A percentile compares a stretch with the other conserved stretches of the same genome.
Evolutionary conservation across 53 echinoderm and acorn worm genomes (phyloP).

Genomic region (Paracentrotus lividus): DNA sequence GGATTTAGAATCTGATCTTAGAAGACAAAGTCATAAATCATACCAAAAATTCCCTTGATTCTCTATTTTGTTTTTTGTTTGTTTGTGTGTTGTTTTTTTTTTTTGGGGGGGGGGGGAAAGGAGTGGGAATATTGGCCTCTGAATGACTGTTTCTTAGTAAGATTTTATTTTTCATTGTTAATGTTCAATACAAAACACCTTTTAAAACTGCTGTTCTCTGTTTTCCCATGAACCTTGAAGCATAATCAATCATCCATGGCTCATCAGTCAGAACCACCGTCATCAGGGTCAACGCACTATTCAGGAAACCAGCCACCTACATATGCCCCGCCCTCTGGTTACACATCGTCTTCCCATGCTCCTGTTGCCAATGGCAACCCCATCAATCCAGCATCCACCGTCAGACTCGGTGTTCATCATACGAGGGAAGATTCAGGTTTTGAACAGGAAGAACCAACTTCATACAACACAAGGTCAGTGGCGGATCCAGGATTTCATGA

Average conservation of each 20-base stretch:
- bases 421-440: constrained; percentile 83
- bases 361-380: constrained; percentile 54
- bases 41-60: too few relatives aligned
- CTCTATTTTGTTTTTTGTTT: too few relatives aligned
- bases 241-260: constrained; percentile 22
- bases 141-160: too few relatives aligned
- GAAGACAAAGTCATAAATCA: too few relatives aligned
- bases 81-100: too few relatives aligned
- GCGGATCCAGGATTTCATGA: too few relatives aligned
- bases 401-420: constrained; percentile 57
- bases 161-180: too few relatives aligned
- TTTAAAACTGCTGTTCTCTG: not conserved
- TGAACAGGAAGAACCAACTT: constrained; percentile 73
- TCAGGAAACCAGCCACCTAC: not conserved
- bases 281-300: constrained; percentile 5
- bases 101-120: too few relatives aligned
- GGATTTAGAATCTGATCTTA: too few relatives aligned
- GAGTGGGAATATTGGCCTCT: too few relatives aligned
- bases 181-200: too few relatives aligned
- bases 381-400: constrained; percentile 35
- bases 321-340: constrained; percentile 57
- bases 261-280: not conserved
- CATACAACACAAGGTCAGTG: constrained; percentile 40
- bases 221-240: not conserved
- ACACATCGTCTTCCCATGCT: constrained; percentile 34